Percentiles rank a stretch among this genome's conserved stretches.
Conservation (phyloP, 35 echinoderm and acorn worm species). For the Stichopus chloronotus region DNA sequence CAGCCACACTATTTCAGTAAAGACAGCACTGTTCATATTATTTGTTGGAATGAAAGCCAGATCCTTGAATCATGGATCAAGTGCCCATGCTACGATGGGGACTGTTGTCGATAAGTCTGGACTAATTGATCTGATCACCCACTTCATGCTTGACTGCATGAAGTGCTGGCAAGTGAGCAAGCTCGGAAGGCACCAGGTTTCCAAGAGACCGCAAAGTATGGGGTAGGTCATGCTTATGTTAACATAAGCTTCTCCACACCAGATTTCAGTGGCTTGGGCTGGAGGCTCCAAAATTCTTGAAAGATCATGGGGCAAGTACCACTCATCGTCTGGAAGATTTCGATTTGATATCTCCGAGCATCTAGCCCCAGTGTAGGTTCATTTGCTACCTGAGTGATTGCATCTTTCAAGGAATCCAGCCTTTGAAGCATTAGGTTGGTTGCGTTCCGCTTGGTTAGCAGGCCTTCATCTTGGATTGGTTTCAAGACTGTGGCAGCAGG, state of each 20-base stretch:
- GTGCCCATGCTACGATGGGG: not conserved
- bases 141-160: not conserved
- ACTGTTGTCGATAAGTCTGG: not conserved
- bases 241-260: constrained; percentile 4
- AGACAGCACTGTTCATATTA: not conserved
- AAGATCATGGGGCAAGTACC: not conserved
- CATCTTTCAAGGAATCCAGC: not conserved
- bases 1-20: not conserved
- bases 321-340: not conserved
- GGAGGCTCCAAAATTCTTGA: not conserved
- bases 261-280: not conserved
- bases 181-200: not conserved
- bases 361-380: not conserved
- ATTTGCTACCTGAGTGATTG: not conserved
- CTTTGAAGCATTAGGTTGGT: not conserved
- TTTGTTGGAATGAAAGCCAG: not conserved
- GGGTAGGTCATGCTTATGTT: constrained; percentile 4
- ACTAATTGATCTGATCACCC: not conserved
- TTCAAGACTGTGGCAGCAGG: not conserved
- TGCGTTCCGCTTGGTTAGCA: not conserved
- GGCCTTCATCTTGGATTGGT: not conserved
- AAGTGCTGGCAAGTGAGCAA: not conserved
- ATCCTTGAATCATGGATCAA: constrained; percentile 18
- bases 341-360: not conserved
- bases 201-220: not conserved